Evolutionary conservation across 2,113 vertebrate genomes (phyloP).

Genomic region (Nibea coibor): DNA sequence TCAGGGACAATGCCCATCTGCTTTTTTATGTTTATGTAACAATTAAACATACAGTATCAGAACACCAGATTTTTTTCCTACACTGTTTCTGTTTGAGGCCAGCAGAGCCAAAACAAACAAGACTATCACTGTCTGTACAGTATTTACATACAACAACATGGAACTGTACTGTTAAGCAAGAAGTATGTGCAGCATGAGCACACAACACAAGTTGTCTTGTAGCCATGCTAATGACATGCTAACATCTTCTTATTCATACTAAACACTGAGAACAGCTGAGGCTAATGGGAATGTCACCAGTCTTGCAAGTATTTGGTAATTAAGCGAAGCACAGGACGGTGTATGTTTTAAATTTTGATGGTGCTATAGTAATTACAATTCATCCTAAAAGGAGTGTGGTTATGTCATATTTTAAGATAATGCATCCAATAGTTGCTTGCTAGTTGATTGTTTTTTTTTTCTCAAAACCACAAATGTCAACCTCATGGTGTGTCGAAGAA

Average conservation of each 20-base stretch:
- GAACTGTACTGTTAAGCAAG: not conserved
- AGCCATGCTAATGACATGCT: too few relatives aligned
- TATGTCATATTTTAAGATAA: not conserved
- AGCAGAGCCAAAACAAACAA: not conserved
- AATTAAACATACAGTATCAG: too few relatives aligned
- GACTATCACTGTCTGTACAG: not conserved
- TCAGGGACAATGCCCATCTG: not conserved
- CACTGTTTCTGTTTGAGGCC: too few relatives aligned
- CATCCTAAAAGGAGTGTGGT: not conserved
- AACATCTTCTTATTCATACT: too few relatives aligned
- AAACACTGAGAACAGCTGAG: too few relatives aligned
- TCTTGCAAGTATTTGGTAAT: too few relatives aligned
- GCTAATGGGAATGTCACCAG: too few relatives aligned
- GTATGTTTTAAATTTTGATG: not conserved
- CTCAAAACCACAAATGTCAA: not conserved
- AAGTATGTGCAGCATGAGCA: not conserved
- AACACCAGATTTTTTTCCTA: too few relatives aligned
- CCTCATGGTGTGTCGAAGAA: not conserved
- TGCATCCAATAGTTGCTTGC: not conserved
- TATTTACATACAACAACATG: not conserved
- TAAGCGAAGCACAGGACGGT: too few relatives aligned
- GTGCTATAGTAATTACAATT: not conserved
- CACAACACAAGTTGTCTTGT: not conserved
- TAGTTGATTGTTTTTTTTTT: not conserved
- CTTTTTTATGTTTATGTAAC: slow-evolving; percentile 4